These are phyloP conservation scores for Sebastes matsubarae DNA, from an alignment of 2,797 vertebrate species.

Conservation along the genomic window DNA sequence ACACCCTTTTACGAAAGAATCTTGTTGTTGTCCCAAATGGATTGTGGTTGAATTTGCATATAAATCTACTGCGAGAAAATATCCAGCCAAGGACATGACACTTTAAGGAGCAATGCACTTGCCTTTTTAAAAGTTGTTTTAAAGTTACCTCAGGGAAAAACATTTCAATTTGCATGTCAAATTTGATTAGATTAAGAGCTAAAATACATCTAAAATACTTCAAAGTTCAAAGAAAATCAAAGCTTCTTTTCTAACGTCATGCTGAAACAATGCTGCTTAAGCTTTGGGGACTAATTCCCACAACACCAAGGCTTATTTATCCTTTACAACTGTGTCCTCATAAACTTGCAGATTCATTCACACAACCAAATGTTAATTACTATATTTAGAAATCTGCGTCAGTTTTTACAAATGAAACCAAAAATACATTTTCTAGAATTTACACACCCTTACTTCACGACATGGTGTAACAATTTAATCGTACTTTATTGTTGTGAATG, in stretches of 20 bases:
- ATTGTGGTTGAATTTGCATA: conserved; percentile 15
- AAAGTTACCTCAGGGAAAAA: not conserved
- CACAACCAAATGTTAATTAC: not conserved
- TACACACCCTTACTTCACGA: not conserved
- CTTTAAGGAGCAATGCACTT: not conserved
- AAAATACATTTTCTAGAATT: not conserved
- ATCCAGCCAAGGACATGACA: not conserved
- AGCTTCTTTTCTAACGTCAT: not conserved
- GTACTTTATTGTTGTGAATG: conserved; percentile 9
- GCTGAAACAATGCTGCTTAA: conserved; percentile 7
- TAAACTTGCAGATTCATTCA: conserved; percentile 1
- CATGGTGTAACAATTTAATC: not conserved
- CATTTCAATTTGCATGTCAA: not conserved
- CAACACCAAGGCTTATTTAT: conserved; percentile 21
- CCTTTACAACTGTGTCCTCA: not conserved
- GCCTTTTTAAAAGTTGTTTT: not conserved
- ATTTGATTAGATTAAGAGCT: not conserved
- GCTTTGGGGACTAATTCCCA: conserved; percentile 15
- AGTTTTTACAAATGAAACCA: not conserved
- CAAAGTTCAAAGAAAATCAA: not conserved
- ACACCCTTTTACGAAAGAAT: conserved; percentile 1
- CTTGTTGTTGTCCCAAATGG: not conserved
- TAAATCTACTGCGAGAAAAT: conserved; percentile 3
- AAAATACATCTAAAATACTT: not conserved
- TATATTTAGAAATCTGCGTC: not conserved